Percentiles rank a stretch among this genome's conserved stretches.
These are phyloP conservation scores for Venusia cambrica DNA, from an alignment of 2,888 invertebrate species.

Conservation along the genomic window DNA sequence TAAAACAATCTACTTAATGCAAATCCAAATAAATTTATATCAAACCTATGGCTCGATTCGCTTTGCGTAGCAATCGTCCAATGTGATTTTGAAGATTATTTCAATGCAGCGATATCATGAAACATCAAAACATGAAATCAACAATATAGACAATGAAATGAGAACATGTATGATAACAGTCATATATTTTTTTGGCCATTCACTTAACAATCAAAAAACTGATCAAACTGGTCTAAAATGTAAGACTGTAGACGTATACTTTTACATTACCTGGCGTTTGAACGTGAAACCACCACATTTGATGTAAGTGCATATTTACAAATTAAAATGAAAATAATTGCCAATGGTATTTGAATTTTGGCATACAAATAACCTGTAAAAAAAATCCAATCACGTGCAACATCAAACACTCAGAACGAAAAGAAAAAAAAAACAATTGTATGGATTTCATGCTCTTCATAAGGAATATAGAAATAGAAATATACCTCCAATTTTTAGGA, in stretches of 20 bases:
- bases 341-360: constrained; percentile 5
- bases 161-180: constrained; percentile 9
- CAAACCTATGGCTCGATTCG: constrained; percentile 79
- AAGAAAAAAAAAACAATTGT: too few species aligned
- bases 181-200: too few species aligned
- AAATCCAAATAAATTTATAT: constrained; percentile 70
- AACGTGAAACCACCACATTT: constrained; percentile 5
- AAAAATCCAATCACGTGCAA: constrained; percentile 17
- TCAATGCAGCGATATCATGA: constrained; percentile 73
- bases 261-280: too few species aligned
- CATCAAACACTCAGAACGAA: constrained; percentile 14
- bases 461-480: too few species aligned
- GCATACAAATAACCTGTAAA: constrained; percentile 16
- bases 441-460: too few species aligned
- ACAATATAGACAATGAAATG: constrained; percentile 42
- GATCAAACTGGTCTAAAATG: too few species aligned
- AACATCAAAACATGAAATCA: constrained; percentile 70
- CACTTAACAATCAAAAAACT: too few species aligned
- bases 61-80: constrained; percentile 61
- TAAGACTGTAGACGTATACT: too few species aligned
- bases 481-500: too few species aligned
- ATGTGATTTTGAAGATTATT: constrained; percentile 54
- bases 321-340: not conserved
- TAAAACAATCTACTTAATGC: constrained; percentile 61
- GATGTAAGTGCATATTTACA: constrained; percentile 1